Evolutionary conservation across 30 jellyfish, hydroid and myxozoan genomes (phyloP).

Genomic region (Mastigias papua): DNA sequence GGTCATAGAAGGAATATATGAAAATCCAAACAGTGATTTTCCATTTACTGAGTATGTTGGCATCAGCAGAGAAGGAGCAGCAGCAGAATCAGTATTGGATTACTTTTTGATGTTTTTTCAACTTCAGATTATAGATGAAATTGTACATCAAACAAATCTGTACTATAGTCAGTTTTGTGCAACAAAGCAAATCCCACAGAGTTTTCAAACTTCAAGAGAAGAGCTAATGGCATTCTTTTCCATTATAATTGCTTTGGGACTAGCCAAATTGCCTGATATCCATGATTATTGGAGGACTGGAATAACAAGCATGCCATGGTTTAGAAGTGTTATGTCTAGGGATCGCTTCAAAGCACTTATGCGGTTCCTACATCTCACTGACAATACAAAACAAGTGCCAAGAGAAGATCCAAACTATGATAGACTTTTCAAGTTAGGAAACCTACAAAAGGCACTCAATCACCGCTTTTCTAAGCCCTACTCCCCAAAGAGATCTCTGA

Average conservation of each 20-base stretch:
- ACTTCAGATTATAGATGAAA: neutral
- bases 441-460: neutral
- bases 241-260: conserved; percentile 18
- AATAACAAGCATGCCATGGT: conserved; percentile 28
- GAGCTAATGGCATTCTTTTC: conserved; percentile 4
- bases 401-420: conserved; percentile 15
- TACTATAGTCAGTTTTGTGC: conserved; percentile 2
- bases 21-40: conserved; percentile 6
- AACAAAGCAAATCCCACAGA: neutral
- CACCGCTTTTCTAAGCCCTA: neutral
- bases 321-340: neutral
- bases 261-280: conserved; percentile 15
- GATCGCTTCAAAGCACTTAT: conserved; percentile 2
- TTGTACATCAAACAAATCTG: conserved; percentile 5
- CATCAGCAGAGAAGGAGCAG: conserved; percentile 14
- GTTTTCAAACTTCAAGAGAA: neutral
- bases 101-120: neutral
- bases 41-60: neutral
- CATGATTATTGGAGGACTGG: conserved; percentile 26
- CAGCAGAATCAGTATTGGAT: conserved; percentile 13
- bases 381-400: conserved; percentile 17
- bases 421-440: conserved; percentile 39
- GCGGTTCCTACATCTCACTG: conserved; percentile 35
- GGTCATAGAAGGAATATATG: neutral
- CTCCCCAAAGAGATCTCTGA: neutral